Conservation (phyloP, 1,140 invertebrate genomes). For the Hypothenemus hampei region DNA sequence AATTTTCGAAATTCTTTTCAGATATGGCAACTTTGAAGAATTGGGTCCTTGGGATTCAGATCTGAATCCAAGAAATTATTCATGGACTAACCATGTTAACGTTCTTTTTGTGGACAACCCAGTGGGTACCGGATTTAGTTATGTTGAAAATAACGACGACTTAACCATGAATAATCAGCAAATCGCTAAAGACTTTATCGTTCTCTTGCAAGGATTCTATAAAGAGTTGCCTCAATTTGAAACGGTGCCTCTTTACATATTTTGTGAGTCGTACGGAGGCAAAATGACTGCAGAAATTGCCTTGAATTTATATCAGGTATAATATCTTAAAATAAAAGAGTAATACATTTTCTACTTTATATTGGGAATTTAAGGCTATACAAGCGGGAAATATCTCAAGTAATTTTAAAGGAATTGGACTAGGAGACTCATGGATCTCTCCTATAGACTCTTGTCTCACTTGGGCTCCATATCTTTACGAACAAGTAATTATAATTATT, state of each 20-base stretch:
- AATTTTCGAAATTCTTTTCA: constrained; percentile 1
- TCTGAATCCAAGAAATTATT: constrained; percentile 59
- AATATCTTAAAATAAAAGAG: not conserved
- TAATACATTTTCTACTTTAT: constrained; percentile 21
- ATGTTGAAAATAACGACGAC: constrained; percentile 57
- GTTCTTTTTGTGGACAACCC: constrained; percentile 85
- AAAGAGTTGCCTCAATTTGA: constrained; percentile 60
- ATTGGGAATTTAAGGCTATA: constrained; percentile 53
- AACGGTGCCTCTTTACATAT: constrained; percentile 70
- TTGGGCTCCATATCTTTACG: constrained; percentile 72
- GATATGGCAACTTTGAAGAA: constrained; percentile 74
- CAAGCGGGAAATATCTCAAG: constrained; percentile 57
- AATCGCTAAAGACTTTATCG: constrained; percentile 75
- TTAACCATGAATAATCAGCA: constrained; percentile 63
- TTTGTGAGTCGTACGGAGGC: constrained; percentile 82
- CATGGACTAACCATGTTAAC: constrained; percentile 72
- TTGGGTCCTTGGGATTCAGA: constrained; percentile 66
- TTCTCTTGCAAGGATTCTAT: constrained; percentile 62
- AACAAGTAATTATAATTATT: constrained; percentile 51
- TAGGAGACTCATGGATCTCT: constrained; percentile 84
- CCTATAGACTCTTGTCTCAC: constrained; percentile 74
- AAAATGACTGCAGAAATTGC: constrained; percentile 84
- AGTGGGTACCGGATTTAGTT: constrained; percentile 84
- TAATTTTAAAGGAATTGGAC: constrained; percentile 70
- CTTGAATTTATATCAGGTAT: constrained; percentile 9